These are phyloP conservation scores for Drymonia ruficornis DNA, from an alignment of 2,888 invertebrate genomes.

Conservation along the genomic window DNA sequence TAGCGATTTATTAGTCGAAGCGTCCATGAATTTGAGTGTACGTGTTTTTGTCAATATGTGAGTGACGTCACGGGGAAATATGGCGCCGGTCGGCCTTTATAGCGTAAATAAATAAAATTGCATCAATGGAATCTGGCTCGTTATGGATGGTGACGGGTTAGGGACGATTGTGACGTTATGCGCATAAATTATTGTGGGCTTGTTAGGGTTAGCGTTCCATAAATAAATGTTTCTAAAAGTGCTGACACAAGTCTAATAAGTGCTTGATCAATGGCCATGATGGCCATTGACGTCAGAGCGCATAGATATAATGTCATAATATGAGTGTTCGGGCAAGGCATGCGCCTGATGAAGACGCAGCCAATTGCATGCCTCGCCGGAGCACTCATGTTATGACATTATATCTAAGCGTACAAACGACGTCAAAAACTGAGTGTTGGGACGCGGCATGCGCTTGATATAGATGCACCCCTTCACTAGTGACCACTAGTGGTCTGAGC, in stretches of 20 bases:
- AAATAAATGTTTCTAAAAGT: no score
- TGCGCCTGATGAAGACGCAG: no score
- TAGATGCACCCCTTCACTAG: no score
- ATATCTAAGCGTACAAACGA: no score
- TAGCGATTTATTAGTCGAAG: conserved; percentile 54
- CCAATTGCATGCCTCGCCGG: no score
- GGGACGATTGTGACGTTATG: conserved; percentile 15
- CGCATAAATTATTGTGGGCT: background rate
- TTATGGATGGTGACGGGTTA: conserved; percentile 13
- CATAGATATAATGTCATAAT: no score
- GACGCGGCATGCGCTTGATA: no score
- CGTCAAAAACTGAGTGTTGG: no score
- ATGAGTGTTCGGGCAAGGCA: no score
- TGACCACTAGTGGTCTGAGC: no score
- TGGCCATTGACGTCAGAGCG: no score
- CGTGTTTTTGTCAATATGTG: conserved; percentile 55
- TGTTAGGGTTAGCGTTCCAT: background rate
- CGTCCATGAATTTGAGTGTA: conserved; percentile 53
- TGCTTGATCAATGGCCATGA: background rate
- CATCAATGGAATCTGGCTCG: conserved; percentile 41
- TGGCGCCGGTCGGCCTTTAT: conserved; percentile 44
- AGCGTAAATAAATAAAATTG: conserved; percentile 55
- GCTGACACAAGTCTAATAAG: background rate
- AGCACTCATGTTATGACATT: no score
- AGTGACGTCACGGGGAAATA: conserved; percentile 52